phyloP scores from a whole-genome alignment of 2,113 vertebrate genomes.

The Thomomys bottae region DNA sequence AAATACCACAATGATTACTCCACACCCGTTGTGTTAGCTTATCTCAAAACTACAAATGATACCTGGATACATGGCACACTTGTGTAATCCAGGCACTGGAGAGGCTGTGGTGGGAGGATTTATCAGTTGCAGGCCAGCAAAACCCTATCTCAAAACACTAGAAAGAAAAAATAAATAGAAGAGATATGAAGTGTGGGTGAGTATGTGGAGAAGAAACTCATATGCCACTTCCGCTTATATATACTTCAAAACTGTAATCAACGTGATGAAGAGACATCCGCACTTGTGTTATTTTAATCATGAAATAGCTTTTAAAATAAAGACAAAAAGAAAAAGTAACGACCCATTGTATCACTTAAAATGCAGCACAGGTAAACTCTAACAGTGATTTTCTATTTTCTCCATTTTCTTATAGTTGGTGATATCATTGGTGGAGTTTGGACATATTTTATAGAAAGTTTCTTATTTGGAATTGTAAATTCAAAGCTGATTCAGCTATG shows the following conservation, averaged over 20 bases:
- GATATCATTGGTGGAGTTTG: fast-evolving
- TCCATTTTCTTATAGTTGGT: conserved; percentile 34
- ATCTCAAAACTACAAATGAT: neutral
- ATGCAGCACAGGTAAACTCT: neutral
- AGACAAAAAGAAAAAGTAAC: conserved; percentile 13
- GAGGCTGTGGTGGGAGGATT: too few relatives aligned
- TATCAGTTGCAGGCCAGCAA: too few relatives aligned
- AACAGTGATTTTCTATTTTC: conserved; percentile 32
- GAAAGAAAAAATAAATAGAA: neutral
- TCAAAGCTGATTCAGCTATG: conserved; percentile 62
- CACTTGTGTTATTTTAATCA: neutral
- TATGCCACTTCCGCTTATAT: neutral
- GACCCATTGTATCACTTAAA: conserved; percentile 6
- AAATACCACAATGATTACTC: neutral
- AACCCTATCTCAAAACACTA: neutral
- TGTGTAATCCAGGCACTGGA: too few relatives aligned
- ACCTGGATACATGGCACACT: neutral
- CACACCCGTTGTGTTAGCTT: neutral
- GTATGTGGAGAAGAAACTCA: neutral
- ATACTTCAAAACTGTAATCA: neutral
- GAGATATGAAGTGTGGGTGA: neutral
- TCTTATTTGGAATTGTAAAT: conserved; percentile 50
- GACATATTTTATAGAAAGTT: conserved; percentile 45
- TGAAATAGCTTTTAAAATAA: conserved; percentile 15
- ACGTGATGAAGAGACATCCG: neutral